Conservation (phyloP, 2,888 invertebrate genomes). For the Nephrocerus scutellatus region DNA sequence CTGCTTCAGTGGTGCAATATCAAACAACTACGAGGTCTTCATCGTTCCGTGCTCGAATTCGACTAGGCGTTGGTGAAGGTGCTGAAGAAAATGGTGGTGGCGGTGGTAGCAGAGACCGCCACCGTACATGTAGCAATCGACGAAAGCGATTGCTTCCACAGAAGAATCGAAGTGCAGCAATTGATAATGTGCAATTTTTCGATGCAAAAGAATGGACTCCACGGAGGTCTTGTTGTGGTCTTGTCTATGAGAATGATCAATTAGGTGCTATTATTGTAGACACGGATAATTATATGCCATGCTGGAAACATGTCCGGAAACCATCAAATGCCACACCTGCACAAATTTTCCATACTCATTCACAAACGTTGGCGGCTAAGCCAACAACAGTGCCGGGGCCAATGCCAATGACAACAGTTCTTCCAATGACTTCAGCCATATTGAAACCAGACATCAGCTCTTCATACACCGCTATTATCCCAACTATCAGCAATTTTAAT, state of each 20-base stretch:
- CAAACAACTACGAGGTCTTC: conserved; percentile 32
- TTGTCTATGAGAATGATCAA: conserved; percentile 30
- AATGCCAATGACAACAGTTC: conserved; percentile 1
- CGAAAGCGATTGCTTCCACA: conserved; percentile 38
- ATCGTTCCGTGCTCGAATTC: conserved; percentile 17
- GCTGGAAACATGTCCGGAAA: conserved; percentile 33
- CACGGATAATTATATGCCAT: conserved; percentile 36
- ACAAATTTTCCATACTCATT: background rate
- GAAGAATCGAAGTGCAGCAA: conserved; percentile 30
- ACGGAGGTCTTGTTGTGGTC: conserved; percentile 42
- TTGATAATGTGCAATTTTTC: conserved; percentile 36
- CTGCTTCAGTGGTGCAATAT: conserved; percentile 24
- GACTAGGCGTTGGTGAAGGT: conserved; percentile 7
- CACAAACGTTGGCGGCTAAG: conserved; percentile 1
- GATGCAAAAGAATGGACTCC: conserved; percentile 38
- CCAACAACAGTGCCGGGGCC: conserved; percentile 8
- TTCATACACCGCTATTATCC: conserved; percentile 9
- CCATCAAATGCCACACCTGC: conserved; percentile 5
- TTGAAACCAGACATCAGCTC: background rate
- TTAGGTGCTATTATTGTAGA: conserved; percentile 39
- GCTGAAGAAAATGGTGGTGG: conserved; percentile 7
- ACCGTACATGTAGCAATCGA: conserved; percentile 30
- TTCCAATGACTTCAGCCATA: too few relatives aligned
- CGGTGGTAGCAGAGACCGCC: conserved; percentile 1
- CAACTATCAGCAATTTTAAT: conserved; percentile 8